Evolutionary conservation across 1,140 invertebrate species (phyloP).

Genomic region (Thaumatotibia leucotreta): DNA sequence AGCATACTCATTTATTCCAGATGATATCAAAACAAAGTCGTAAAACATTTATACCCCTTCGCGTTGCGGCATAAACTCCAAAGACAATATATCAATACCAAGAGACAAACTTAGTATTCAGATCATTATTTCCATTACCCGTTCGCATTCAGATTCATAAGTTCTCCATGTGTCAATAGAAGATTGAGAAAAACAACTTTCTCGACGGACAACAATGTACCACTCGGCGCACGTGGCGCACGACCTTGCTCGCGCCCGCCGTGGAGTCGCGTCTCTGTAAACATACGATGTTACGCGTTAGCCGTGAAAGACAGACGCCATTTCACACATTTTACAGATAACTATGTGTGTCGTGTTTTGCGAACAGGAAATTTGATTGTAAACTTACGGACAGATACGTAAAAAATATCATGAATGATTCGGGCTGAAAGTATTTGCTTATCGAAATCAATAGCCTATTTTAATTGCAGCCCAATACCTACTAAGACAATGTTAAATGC

Average conservation of each 20-base stretch:
- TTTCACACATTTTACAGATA: conserved; percentile 21
- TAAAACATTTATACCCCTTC: not conserved
- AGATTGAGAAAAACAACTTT: conserved; percentile 11
- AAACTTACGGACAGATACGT: not conserved
- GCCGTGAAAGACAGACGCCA: conserved; percentile 25
- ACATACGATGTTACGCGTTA: conserved; percentile 29
- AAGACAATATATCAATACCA: not conserved
- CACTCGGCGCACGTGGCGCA: conserved; percentile 46
- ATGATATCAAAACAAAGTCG: not conserved
- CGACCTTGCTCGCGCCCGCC: conserved; percentile 42
- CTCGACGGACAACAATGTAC: conserved; percentile 21
- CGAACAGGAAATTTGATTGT: not conserved
- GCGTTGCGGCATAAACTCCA: not conserved
- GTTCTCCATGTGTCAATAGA: conserved; percentile 1
- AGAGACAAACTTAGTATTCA: not conserved
- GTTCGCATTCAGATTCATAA: not conserved
- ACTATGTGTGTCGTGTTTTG: not conserved
- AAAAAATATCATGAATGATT: no score
- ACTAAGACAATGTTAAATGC: no score
- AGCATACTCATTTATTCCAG: not conserved
- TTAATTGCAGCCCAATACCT: no score
- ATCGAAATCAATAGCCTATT: no score
- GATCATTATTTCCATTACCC: not conserved
- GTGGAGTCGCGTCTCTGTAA: conserved; percentile 9
- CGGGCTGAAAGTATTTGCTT: no score